A percentile compares a stretch with the other conserved stretches of the same genome.
phyloP scores from a whole-genome alignment of 2,113 vertebrate species.

The Austrofundulus limnaeus region DNA sequence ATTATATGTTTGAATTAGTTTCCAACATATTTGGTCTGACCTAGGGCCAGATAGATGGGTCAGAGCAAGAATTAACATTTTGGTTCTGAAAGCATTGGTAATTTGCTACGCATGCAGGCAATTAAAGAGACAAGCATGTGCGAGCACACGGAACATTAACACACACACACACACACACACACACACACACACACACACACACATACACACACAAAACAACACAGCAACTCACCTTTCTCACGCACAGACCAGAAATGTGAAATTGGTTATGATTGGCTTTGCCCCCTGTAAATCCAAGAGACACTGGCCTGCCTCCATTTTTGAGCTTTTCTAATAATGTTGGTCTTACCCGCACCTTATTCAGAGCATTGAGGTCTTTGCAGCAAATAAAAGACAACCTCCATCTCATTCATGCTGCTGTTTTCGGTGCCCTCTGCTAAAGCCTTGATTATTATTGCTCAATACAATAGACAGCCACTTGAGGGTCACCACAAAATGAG shows the following conservation, averaged over 20 bases:
- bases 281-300: conserved; percentile 66
- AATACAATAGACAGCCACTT: conserved; percentile 37
- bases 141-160: no score
- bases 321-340: conserved; percentile 75
- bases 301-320: conserved; percentile 49
- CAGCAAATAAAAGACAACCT: conserved; percentile 71
- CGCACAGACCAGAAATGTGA: conserved; percentile 35
- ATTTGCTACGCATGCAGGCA: conserved; percentile 27
- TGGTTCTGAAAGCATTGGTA: conserved; percentile 12
- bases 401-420: conserved; percentile 39
- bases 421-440: conserved; percentile 50
- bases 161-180: not conserved
- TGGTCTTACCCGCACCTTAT: conserved; percentile 72
- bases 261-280: conserved; percentile 63
- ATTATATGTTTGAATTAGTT: conserved; percentile 26
- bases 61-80: conserved; percentile 38
- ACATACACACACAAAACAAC: conserved; percentile 20
- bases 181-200: not conserved
- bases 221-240: not conserved
- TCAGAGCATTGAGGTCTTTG: conserved; percentile 62
- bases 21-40: conserved; percentile 17
- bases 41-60: conserved; percentile 30
- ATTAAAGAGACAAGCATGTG: conserved; percentile 23
- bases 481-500: conserved; percentile 54
- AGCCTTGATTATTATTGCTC: conserved; percentile 62